phyloP scores from a whole-genome alignment of 2,888 invertebrate species.

The Minunthozetes semirufus region DNA sequence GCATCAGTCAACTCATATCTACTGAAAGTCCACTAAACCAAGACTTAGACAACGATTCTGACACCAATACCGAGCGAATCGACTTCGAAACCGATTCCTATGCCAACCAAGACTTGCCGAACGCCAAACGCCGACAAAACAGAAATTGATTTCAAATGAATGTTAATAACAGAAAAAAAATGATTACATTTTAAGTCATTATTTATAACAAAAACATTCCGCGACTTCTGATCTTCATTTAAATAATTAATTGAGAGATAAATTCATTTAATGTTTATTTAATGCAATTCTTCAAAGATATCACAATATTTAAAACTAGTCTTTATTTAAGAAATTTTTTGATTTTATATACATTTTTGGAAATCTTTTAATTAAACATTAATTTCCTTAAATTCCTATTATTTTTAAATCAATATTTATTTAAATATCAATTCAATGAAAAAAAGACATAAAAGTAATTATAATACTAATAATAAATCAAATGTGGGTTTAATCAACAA shows the following conservation, averaged over 20 bases:
- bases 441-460: neutral
- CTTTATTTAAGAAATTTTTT: neutral
- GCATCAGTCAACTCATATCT: conserved; percentile 6
- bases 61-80: neutral
- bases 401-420: neutral
- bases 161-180: neutral
- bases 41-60: neutral
- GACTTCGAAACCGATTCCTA: neutral
- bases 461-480: neutral
- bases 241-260: too few species aligned
- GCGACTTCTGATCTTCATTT: neutral
- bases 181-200: neutral
- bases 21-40: neutral
- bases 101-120: neutral
- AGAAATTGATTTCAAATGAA: neutral
- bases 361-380: neutral
- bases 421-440: neutral
- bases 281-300: neutral
- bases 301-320: neutral
- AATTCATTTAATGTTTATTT: neutral
- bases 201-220: neutral
- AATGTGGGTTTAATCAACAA: neutral
- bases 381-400: neutral
- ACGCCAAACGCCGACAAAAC: neutral
- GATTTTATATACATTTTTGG: neutral